Evolutionary conservation across 2,113 vertebrate genomes (phyloP).

Genomic region (Machaerirhynchus nigripectus): DNA sequence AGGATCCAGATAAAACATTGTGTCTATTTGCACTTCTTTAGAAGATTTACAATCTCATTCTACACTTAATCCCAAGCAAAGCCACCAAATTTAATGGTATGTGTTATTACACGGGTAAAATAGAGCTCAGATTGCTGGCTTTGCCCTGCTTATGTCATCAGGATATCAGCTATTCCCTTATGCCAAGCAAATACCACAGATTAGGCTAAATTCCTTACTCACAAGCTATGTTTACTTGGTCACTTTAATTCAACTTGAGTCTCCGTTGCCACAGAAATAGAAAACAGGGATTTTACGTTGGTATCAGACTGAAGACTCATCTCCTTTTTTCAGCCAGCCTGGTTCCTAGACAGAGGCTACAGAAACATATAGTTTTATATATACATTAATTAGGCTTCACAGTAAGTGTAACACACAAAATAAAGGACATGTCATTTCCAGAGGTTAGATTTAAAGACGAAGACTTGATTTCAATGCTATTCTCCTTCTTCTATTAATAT

Average conservation of each 20-base stretch:
- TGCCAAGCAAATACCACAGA: background rate
- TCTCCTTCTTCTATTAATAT: background rate
- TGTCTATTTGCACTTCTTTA: background rate
- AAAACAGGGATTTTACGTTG: background rate
- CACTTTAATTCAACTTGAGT: background rate
- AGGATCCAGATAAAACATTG: background rate
- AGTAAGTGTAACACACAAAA: background rate
- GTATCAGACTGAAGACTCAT: background rate
- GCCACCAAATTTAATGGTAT: background rate
- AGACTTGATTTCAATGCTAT: background rate
- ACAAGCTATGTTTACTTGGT: background rate
- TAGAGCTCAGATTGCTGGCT: background rate
- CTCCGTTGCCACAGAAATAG: background rate
- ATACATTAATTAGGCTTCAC: background rate
- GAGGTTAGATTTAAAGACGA: background rate
- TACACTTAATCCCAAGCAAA: background rate
- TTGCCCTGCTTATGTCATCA: background rate
- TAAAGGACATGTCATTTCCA: background rate
- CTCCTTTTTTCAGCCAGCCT: background rate
- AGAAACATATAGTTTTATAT: background rate
- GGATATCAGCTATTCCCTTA: background rate
- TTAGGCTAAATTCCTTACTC: slow-evolving; percentile 10
- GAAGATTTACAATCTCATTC: background rate
- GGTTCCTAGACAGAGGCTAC: background rate
- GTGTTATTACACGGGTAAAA: background rate